phyloP scores from a whole-genome alignment of 2,888 invertebrate genomes.

The Thereva unica region DNA sequence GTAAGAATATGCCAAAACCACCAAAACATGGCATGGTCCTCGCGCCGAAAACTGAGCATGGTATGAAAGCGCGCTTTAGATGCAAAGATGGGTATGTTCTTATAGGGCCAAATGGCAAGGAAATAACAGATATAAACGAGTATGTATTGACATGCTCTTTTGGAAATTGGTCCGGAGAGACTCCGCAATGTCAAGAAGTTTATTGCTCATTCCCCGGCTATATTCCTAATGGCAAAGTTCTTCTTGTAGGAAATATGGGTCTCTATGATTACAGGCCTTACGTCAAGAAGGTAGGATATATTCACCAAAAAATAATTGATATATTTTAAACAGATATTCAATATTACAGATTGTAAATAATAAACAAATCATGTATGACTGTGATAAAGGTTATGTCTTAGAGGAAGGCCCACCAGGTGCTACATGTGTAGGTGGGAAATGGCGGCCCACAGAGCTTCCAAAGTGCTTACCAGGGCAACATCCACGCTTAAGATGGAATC shows the following conservation, averaged over 20 bases:
- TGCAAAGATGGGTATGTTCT: slow-evolving; percentile 92
- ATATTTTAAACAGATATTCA: neutral
- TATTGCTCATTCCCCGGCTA: slow-evolving; percentile 93
- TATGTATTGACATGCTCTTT: slow-evolving; percentile 85
- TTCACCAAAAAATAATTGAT: neutral
- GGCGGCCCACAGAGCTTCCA: slow-evolving; percentile 88
- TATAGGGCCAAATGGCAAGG: slow-evolving; percentile 66
- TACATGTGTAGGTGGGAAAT: slow-evolving; percentile 90
- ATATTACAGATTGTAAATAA: slow-evolving; percentile 72
- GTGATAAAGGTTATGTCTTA: slow-evolving; percentile 86
- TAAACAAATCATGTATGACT: slow-evolving; percentile 95
- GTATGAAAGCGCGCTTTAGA: slow-evolving; percentile 89
- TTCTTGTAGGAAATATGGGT: slow-evolving; percentile 94
- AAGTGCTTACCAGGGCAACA: slow-evolving; percentile 85
- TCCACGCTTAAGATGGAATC: slow-evolving; percentile 81
- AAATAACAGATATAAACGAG: slow-evolving; percentile 59
- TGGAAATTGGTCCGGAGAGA: slow-evolving; percentile 92
- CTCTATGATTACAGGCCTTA: slow-evolving; percentile 93
- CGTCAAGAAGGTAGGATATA: slow-evolving; percentile 73
- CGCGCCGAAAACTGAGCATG: slow-evolving; percentile 96
- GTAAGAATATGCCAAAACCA: slow-evolving; percentile 79
- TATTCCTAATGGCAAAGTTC: slow-evolving; percentile 85
- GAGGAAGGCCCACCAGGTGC: slow-evolving; percentile 89
- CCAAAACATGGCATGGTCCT: slow-evolving; percentile 95
- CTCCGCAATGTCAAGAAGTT: slow-evolving; percentile 85